Conservation (phyloP, 2,888 invertebrate genomes). For the Rhamnusium bicolor region DNA sequence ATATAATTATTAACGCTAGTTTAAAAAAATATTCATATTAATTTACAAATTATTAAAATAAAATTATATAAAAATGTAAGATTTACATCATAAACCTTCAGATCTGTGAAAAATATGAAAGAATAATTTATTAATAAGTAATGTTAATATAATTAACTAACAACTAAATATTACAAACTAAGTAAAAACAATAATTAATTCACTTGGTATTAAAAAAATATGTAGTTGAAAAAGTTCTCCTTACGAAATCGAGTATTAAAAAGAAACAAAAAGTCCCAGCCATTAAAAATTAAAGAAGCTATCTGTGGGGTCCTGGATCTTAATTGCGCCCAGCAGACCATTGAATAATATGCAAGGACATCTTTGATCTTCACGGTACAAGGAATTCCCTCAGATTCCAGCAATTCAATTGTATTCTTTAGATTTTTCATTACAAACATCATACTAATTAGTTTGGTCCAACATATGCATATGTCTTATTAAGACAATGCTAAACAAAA, state of each 20-base stretch:
- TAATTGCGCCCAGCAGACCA: conserved; percentile 66
- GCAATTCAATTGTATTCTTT: conserved; percentile 57
- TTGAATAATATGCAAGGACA: conserved; percentile 67
- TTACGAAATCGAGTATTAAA: conserved; percentile 7
- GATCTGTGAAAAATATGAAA: conserved; percentile 7
- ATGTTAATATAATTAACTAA: conserved; percentile 15
- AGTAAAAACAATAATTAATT: conserved; percentile 6
- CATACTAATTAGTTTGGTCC: conserved; percentile 52
- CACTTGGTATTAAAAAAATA: neutral
- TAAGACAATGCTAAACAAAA: conserved; percentile 63
- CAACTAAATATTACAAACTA: neutral
- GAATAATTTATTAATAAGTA: conserved; percentile 5
- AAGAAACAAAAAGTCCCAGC: conserved; percentile 28
- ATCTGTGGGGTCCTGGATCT: conserved; percentile 49
- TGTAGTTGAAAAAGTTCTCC: neutral
- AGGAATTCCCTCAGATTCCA: conserved; percentile 62
- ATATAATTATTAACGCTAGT: conserved; percentile 1
- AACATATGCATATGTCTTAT: conserved; percentile 57
- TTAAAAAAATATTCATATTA: conserved; percentile 9
- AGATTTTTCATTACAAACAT: conserved; percentile 53
- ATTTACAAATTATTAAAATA: conserved; percentile 28
- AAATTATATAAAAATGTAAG: conserved; percentile 28
- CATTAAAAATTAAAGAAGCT: conserved; percentile 43
- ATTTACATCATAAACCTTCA: conserved; percentile 36
- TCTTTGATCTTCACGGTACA: conserved; percentile 69